Percentiles rank a stretch among this genome's conserved stretches.
Conservation (phyloP, 2,888 invertebrate species). For the Leptinotarsa juncta region DNA sequence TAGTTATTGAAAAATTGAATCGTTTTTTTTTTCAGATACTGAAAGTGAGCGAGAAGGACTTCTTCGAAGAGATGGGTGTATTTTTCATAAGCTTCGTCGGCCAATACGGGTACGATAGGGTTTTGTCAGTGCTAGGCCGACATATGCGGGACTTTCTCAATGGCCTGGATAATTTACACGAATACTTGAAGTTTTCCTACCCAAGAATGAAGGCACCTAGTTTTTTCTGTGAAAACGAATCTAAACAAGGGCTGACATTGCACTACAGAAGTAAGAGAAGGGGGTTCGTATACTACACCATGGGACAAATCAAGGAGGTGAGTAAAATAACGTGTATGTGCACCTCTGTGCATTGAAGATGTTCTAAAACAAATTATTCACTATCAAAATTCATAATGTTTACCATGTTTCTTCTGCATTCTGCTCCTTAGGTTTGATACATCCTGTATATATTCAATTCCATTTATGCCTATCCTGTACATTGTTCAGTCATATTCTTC, state of each 20-base stretch:
- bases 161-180: slow-evolving; percentile 95
- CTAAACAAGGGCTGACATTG: slow-evolving; percentile 88
- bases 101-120: slow-evolving; percentile 94
- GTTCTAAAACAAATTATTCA: too few relatives aligned
- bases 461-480: too few relatives aligned
- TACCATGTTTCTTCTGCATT: too few relatives aligned
- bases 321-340: slow-evolving; percentile 45
- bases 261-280: slow-evolving; percentile 94
- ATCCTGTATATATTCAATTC: too few relatives aligned
- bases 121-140: slow-evolving; percentile 88
- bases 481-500: too few relatives aligned
- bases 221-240: slow-evolving; percentile 97
- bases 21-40: slow-evolving; percentile 73
- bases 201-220: slow-evolving; percentile 93
- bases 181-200: slow-evolving; percentile 96
- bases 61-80: slow-evolving; percentile 95
- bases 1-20: too few relatives aligned
- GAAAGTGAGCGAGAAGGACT: slow-evolving; percentile 87
- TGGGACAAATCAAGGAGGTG: slow-evolving; percentile 93
- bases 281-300: slow-evolving; percentile 96
- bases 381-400: too few relatives aligned
- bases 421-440: too few relatives aligned
- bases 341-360: background rate
- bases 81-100: slow-evolving; percentile 94
- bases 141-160: slow-evolving; percentile 97